A percentile compares a stretch with the other conserved stretches of the same genome.
phyloP scores from a whole-genome alignment of 2,113 vertebrate genomes.

The Desmodus rotundus region DNA sequence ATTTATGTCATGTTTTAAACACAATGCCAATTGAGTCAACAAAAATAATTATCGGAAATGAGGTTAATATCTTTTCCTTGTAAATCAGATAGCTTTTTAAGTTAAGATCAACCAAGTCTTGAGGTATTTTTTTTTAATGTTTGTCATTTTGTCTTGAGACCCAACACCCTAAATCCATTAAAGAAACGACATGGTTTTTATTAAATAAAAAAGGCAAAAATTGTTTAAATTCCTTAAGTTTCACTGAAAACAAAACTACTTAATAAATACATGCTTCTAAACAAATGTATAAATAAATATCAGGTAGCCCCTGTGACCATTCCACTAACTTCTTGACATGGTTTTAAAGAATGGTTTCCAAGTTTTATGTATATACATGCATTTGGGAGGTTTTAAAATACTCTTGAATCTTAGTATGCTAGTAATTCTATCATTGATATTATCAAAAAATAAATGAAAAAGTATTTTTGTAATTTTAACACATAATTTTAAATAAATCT shows the following conservation, averaged over 20 bases:
- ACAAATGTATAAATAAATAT: neutral
- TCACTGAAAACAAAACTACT: neutral
- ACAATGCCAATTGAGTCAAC: neutral
- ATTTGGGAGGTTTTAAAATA: slow-evolving; percentile 7
- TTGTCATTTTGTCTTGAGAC: neutral
- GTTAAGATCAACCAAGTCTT: neutral
- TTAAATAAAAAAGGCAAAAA: slow-evolving; percentile 5
- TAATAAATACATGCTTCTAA: neutral
- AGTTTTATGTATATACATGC: neutral
- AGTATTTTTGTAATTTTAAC: neutral
- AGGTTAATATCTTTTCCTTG: neutral
- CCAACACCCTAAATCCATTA: neutral
- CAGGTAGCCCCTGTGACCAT: neutral
- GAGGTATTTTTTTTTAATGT: neutral
- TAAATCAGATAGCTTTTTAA: neutral
- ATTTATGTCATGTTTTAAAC: neutral
- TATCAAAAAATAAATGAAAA: neutral
- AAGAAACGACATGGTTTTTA: neutral
- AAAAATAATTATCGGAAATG: slow-evolving; percentile 37
- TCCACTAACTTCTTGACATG: neutral
- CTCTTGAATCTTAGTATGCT: neutral
- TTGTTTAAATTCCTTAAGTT: neutral
- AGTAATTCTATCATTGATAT: neutral
- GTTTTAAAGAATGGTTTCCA: neutral
- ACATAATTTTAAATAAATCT: slow-evolving; percentile 9